phyloP scores from a whole-genome alignment of 2,797 vertebrate species.

The Catostomus latipinnis region DNA sequence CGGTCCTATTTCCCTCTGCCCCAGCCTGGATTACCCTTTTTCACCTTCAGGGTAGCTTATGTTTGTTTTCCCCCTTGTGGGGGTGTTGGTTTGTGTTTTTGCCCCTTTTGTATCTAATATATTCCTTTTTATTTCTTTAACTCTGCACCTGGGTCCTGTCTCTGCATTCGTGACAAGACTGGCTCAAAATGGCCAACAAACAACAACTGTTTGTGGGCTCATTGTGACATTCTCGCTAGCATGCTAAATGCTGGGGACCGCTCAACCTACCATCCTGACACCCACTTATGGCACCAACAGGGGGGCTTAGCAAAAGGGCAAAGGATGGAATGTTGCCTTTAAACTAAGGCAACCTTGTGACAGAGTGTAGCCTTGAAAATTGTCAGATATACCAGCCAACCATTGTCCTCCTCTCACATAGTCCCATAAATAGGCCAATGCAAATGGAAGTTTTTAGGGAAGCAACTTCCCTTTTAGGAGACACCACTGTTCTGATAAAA shows the following conservation, averaged over 20 bases:
- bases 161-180: too few relatives aligned
- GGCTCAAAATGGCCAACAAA: constrained; percentile 55
- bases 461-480: constrained; percentile 40
- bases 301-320: constrained; percentile 55
- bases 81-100: too few relatives aligned
- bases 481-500: constrained; percentile 28
- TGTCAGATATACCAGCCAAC: constrained; percentile 41
- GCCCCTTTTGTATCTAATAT: too few relatives aligned
- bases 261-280: constrained; percentile 19
- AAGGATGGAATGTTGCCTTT: constrained; percentile 36
- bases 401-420: constrained; percentile 3
- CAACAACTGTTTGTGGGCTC: constrained; percentile 57
- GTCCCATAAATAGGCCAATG: constrained; percentile 50
- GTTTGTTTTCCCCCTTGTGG: too few relatives aligned
- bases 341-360: constrained; percentile 30
- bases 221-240: constrained; percentile 49
- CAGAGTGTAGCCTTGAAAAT: constrained; percentile 37
- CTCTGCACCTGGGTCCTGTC: too few relatives aligned
- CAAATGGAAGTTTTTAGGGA: constrained; percentile 47
- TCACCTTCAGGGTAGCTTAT: too few relatives aligned
- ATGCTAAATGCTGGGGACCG: constrained; percentile 32
- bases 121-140: too few relatives aligned
- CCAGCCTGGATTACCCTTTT: too few relatives aligned
- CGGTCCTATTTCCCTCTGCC: too few relatives aligned
- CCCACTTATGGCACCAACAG: constrained; percentile 53